phyloP scores from a whole-genome alignment of 2,888 invertebrate species.

The Frankliniella fusca region DNA sequence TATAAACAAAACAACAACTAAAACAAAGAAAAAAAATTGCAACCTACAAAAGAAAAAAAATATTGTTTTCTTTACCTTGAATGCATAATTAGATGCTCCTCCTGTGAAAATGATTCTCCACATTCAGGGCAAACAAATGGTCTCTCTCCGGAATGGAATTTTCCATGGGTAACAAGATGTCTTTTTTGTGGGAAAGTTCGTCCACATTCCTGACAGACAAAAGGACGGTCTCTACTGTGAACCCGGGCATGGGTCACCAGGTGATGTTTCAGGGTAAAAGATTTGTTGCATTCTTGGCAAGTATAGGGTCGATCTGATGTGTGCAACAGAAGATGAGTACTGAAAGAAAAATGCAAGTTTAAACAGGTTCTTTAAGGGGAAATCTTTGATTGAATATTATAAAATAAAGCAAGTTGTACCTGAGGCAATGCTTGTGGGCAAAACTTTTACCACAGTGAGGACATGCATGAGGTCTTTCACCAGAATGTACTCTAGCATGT shows the following conservation, averaged over 20 bases:
- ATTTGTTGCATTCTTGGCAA: constrained; percentile 80
- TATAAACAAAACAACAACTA: neutral
- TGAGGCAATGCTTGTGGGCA: constrained; percentile 44
- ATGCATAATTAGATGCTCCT: constrained; percentile 71
- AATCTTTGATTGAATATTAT: constrained; percentile 33
- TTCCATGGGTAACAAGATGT: constrained; percentile 77
- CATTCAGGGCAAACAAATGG: constrained; percentile 84
- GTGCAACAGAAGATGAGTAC: constrained; percentile 75
- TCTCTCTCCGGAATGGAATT: constrained; percentile 80
- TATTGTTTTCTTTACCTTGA: constrained; percentile 41
- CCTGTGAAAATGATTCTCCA: constrained; percentile 85
- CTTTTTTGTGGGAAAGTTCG: constrained; percentile 75
- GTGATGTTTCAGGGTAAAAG: constrained; percentile 80
- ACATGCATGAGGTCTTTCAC: constrained; percentile 44
- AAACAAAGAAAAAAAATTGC: neutral
- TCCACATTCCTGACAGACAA: constrained; percentile 77
- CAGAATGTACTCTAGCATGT: constrained; percentile 73
- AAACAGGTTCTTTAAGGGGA: neutral
- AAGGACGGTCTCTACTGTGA: constrained; percentile 76
- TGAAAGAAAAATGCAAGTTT: constrained; percentile 51
- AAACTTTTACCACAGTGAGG: constrained; percentile 45
- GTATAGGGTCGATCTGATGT: constrained; percentile 77
- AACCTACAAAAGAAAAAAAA: neutral
- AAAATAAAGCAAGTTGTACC: constrained; percentile 5
- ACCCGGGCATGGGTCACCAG: constrained; percentile 72